Conservation (phyloP, 2,797 vertebrate genomes). For the Astyanax mexicanus region DNA sequence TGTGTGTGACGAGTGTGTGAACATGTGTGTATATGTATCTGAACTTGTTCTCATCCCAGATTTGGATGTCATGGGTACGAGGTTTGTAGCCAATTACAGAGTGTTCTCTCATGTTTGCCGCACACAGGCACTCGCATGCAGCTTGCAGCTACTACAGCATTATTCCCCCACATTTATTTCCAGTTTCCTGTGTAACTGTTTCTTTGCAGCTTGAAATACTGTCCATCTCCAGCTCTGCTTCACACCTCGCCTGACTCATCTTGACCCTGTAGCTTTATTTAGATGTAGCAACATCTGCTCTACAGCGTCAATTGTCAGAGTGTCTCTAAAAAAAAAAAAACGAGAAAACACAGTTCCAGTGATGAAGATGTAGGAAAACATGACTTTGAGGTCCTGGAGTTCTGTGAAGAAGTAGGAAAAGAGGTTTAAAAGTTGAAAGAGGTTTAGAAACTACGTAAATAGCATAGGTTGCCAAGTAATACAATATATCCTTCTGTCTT, state of each 20-base stretch:
- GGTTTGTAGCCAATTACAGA: slow-evolving; percentile 28
- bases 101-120: background rate
- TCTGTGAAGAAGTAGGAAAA: background rate
- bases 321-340: background rate
- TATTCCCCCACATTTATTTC: background rate
- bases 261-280: slow-evolving; percentile 17
- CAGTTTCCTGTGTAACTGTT: background rate
- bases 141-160: background rate
- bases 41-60: slow-evolving; percentile 17
- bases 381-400: background rate
- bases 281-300: slow-evolving; percentile 15
- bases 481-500: no score
- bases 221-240: slow-evolving; percentile 14
- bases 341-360: background rate
- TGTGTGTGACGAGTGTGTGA: no score
- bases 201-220: background rate
- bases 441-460: background rate
- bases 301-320: slow-evolving; percentile 1
- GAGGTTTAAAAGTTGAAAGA: background rate
- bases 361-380: background rate
- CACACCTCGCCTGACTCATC: background rate
- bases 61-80: slow-evolving; percentile 14
- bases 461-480: background rate
- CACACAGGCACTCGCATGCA: background rate
- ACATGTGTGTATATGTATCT: slow-evolving; percentile 24